phyloP scores from a whole-genome alignment of 2,797 vertebrate genomes.

The Podargus strigoides region DNA sequence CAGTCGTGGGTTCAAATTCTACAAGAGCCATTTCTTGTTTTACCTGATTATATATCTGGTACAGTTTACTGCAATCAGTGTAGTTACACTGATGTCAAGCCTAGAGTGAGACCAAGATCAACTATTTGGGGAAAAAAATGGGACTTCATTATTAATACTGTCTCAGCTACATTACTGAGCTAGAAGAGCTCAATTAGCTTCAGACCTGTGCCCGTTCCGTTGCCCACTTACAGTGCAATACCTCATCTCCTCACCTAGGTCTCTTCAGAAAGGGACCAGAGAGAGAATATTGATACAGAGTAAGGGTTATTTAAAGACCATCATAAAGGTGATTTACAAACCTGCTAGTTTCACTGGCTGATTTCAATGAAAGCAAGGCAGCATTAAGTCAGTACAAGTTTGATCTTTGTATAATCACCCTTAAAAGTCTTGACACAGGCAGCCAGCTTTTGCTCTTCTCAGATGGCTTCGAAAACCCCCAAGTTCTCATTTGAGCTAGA shows the following conservation, averaged over 20 bases:
- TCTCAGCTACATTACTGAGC: neutral
- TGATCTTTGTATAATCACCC: neutral
- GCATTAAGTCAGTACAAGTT: neutral
- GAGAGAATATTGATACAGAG: accelerated
- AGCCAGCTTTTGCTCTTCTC: neutral
- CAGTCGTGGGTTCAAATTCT: neutral
- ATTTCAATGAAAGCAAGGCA: neutral
- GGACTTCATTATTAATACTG: neutral
- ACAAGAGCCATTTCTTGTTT: neutral
- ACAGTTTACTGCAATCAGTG: neutral
- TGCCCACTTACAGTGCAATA: accelerated
- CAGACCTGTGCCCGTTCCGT: neutral
- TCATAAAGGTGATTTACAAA: neutral
- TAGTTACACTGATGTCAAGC: neutral
- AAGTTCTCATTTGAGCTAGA: neutral
- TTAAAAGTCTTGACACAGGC: neutral
- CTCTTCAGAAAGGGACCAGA: neutral
- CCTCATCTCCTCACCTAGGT: neutral
- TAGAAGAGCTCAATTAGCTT: neutral
- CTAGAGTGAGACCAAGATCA: neutral
- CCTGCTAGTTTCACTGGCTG: neutral
- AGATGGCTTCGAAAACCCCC: neutral
- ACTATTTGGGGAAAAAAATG: neutral
- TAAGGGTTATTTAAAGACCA: neutral
- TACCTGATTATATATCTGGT: neutral